Conservation (phyloP, 2,797 vertebrate genomes). For the Lepilemur septentrionalis region DNA sequence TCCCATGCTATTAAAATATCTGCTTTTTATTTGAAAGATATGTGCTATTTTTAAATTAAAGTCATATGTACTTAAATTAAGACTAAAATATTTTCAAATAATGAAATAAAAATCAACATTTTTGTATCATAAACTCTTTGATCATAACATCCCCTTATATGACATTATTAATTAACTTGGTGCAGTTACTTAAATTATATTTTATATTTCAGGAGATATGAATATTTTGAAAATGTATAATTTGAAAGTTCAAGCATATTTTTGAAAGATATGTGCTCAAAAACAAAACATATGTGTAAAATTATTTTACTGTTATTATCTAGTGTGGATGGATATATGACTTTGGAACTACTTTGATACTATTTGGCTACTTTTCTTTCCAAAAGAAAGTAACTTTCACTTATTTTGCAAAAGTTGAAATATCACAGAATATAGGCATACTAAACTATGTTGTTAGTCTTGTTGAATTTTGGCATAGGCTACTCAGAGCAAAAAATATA, state of each 20-base stretch:
- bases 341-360: background rate
- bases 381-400: slow-evolving; percentile 21
- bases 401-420: background rate
- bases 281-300: background rate
- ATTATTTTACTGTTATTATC: slow-evolving; percentile 4
- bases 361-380: background rate
- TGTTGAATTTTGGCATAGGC: background rate
- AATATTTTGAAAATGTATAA: background rate
- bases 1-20: background rate
- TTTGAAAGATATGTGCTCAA: slow-evolving; percentile 15
- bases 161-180: background rate
- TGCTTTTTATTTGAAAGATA: slow-evolving; percentile 11
- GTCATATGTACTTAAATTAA: background rate
- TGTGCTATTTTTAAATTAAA: background rate
- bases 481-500: slow-evolving; percentile 10
- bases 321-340: background rate
- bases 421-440: background rate
- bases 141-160: background rate
- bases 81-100: slow-evolving; percentile 15
- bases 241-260: slow-evolving; percentile 1
- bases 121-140: background rate
- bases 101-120: background rate
- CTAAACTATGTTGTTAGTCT: background rate
- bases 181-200: background rate
- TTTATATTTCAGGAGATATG: slow-evolving; percentile 22